A percentile compares a stretch with the other conserved stretches of the same genome.
These are phyloP conservation scores for Tragelaphus imberbis DNA, from an alignment of 2,113 vertebrate genomes.

Conservation along the genomic window DNA sequence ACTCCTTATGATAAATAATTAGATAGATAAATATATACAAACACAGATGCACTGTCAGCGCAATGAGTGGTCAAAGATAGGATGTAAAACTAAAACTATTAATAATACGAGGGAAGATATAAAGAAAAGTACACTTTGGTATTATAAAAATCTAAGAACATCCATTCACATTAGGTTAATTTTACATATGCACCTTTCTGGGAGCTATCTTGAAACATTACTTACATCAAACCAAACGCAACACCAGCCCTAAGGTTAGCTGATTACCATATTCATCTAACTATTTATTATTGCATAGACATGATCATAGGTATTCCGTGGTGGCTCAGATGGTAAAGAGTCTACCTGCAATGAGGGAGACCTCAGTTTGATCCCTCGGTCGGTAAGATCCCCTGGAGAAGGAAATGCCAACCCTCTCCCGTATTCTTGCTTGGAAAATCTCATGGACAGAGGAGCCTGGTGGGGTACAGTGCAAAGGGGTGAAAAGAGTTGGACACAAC, in stretches of 20 bases:
- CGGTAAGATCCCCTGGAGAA: background rate
- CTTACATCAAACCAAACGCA: background rate
- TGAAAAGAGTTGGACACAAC: background rate
- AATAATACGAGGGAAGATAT: background rate
- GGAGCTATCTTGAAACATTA: background rate
- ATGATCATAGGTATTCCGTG: background rate
- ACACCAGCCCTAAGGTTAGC: background rate
- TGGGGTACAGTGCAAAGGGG: background rate
- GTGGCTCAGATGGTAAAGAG: background rate
- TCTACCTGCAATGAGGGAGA: background rate
- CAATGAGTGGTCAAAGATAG: background rate
- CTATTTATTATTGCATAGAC: background rate
- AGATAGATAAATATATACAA: background rate
- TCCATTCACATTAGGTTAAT: background rate
- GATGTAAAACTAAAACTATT: background rate
- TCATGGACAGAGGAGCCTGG: background rate
- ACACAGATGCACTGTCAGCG: background rate
- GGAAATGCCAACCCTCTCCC: background rate
- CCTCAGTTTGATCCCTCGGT: background rate
- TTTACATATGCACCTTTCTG: background rate
- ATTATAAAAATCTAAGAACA: background rate
- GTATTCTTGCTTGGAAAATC: background rate
- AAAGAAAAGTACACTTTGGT: background rate
- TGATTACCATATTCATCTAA: background rate
- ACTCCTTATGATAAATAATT: background rate